Conservation (phyloP, 2,888 invertebrate genomes). For the Cheilosia variabilis region DNA sequence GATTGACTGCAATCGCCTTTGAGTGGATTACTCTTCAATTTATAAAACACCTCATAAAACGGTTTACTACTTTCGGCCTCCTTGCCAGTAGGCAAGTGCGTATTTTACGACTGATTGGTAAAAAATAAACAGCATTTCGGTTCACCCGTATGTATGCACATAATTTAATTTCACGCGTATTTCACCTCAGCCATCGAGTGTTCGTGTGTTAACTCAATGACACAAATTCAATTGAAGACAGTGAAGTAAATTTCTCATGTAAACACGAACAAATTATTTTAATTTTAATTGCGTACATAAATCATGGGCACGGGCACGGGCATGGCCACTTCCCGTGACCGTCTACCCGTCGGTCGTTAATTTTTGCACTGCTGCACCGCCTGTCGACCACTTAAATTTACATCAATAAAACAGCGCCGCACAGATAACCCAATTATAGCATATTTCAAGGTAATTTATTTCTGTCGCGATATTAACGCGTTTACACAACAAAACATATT, state of each 20-base stretch:
- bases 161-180: slow-evolving; percentile 1
- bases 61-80: slow-evolving; percentile 17
- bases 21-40: slow-evolving; percentile 31
- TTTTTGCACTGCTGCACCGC: slow-evolving; percentile 18
- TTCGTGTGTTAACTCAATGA: slow-evolving; percentile 47
- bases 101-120: slow-evolving; percentile 46
- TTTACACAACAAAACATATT: slow-evolving; percentile 72
- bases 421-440: slow-evolving; percentile 73
- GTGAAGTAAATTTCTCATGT: slow-evolving; percentile 57
- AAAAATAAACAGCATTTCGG: slow-evolving; percentile 32
- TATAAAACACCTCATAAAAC: slow-evolving; percentile 63
- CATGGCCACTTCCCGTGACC: background rate
- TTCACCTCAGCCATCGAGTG: slow-evolving; percentile 4
- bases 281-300: slow-evolving; percentile 67
- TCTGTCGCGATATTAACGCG: slow-evolving; percentile 69
- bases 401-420: slow-evolving; percentile 54
- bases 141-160: slow-evolving; percentile 16
- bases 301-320: slow-evolving; percentile 21
- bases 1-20: slow-evolving; percentile 12
- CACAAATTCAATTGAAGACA: slow-evolving; percentile 53
- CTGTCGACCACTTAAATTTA: slow-evolving; percentile 49
- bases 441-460: slow-evolving; percentile 74
- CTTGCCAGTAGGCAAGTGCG: background rate
- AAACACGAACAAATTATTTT: slow-evolving; percentile 50
- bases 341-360: slow-evolving; percentile 38